Conservation (phyloP, 2,113 vertebrate species). For the Psittacula cyanocephala region DNA sequence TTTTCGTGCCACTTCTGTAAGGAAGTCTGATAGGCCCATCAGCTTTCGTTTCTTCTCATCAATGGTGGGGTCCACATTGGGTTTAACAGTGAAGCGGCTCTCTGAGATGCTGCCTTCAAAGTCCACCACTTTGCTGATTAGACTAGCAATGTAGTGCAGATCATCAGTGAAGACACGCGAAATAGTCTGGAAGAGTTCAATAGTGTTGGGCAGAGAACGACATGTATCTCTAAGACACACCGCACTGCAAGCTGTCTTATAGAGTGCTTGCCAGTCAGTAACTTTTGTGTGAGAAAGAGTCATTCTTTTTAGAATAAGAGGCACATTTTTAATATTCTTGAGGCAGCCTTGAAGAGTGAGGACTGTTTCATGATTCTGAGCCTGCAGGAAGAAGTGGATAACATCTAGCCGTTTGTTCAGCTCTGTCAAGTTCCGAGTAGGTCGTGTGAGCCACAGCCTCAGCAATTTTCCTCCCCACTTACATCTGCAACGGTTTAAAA, state of each 20-base stretch:
- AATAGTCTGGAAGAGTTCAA: conserved; percentile 89
- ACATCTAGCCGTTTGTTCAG: conserved; percentile 89
- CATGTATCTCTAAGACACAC: conserved; percentile 89
- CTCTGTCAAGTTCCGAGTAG: conserved; percentile 82
- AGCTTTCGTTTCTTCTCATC: conserved; percentile 93
- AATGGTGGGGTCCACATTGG: conserved; percentile 87
- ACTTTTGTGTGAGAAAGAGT: conserved; percentile 89
- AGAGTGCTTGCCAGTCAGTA: conserved; percentile 90
- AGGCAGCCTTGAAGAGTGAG: conserved; percentile 85
- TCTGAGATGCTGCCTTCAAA: conserved; percentile 87
- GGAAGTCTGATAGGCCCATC: conserved; percentile 89
- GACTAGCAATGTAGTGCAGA: conserved; percentile 83
- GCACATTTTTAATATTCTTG: conserved; percentile 90
- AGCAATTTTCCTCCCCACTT: conserved; percentile 80
- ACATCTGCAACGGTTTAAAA: conserved; percentile 81
- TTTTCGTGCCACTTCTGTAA: conserved; percentile 89
- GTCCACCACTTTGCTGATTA: conserved; percentile 94
- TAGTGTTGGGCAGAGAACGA: conserved; percentile 81
- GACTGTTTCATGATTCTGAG: conserved; percentile 84
- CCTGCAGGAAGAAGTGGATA: conserved; percentile 88
- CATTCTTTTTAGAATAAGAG: conserved; percentile 90
- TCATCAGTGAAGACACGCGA: conserved; percentile 87
- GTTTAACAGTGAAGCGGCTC: conserved; percentile 87
- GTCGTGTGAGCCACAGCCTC: conserved; percentile 90
- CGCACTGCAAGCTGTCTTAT: conserved; percentile 89